Evolutionary conservation across 1,140 invertebrate genomes (phyloP).

Genomic region (Harpegnathos saltator): DNA sequence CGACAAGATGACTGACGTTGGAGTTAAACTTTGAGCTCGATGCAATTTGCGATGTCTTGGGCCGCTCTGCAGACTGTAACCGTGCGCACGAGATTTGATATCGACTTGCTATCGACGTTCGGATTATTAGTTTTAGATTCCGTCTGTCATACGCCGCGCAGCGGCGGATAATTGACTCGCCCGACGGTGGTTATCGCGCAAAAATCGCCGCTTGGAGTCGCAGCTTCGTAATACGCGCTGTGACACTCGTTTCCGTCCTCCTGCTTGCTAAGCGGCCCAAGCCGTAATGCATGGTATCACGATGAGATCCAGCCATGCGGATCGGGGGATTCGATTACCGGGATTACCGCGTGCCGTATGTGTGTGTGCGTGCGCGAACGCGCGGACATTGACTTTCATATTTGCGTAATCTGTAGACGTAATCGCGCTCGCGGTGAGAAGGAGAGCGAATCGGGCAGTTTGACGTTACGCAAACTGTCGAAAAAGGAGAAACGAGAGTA

Average conservation of each 20-base stretch:
- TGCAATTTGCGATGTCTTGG: slow-evolving; percentile 33
- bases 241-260: no score
- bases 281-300: no score
- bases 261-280: no score
- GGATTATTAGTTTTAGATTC: neutral
- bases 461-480: no score
- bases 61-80: slow-evolving; percentile 22
- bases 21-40: slow-evolving; percentile 41
- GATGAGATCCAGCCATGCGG: no score
- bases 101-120: slow-evolving; percentile 46
- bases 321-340: no score
- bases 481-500: no score
- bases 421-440: neutral
- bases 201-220: neutral
- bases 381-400: neutral
- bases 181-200: neutral
- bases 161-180: neutral
- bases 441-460: no score
- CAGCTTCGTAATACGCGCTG: no score
- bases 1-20: slow-evolving; percentile 49
- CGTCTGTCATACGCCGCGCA: neutral
- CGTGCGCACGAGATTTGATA: slow-evolving; percentile 9
- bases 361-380: no score
- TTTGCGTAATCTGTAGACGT: slow-evolving; percentile 8
- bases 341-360: no score